These are phyloP conservation scores for Poecilia wingei DNA, from an alignment of 2,797 vertebrate genomes.

Conservation along the genomic window DNA sequence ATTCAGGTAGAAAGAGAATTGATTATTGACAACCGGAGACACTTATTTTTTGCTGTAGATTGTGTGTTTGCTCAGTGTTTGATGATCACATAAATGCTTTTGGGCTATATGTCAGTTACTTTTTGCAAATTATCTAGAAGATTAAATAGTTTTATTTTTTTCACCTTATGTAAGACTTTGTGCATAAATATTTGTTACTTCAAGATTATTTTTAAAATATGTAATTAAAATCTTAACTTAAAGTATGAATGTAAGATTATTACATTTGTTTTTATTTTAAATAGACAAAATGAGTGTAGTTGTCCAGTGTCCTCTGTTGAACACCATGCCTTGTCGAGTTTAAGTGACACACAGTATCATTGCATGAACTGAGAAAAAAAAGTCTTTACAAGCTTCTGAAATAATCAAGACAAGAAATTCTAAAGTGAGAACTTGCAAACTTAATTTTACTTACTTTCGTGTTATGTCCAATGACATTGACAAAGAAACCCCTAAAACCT, in stretches of 20 bases:
- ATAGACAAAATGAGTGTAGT: no score
- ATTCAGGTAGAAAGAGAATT: background rate
- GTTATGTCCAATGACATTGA: slow-evolving; percentile 42
- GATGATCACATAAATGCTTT: background rate
- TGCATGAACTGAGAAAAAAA: background rate
- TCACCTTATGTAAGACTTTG: background rate
- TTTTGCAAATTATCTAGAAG: no score
- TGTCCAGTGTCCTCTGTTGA: no score
- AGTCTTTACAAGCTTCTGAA: no score
- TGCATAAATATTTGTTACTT: background rate
- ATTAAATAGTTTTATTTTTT: no score
- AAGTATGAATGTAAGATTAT: background rate
- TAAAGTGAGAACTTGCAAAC: slow-evolving; percentile 37
- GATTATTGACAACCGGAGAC: background rate
- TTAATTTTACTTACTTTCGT: slow-evolving; percentile 36
- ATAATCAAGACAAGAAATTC: background rate
- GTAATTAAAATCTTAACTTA: background rate
- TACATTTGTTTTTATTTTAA: no score
- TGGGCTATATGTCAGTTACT: no score
- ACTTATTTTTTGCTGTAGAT: background rate
- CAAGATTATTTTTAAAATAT: background rate
- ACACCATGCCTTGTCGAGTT: no score
- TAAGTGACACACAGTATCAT: background rate
- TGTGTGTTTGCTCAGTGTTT: background rate
- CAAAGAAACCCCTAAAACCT: slow-evolving; percentile 43